A percentile compares a stretch with the other conserved stretches of the same genome.
phyloP scores from a whole-genome alignment of 2,888 invertebrate species.

The Sussaba pulchella region DNA sequence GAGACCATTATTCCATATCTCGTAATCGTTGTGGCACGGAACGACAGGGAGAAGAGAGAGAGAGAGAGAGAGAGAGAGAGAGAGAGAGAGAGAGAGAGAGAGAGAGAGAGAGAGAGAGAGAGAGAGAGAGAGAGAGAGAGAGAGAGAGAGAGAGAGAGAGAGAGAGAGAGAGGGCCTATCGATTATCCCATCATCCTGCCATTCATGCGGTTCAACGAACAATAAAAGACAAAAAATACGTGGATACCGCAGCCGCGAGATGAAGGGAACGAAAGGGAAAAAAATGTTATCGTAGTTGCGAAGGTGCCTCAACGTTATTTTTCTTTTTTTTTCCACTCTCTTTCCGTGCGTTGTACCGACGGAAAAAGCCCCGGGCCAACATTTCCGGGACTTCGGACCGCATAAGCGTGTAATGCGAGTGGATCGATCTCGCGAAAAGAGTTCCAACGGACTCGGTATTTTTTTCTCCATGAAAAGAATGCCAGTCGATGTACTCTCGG shows the following conservation, averaged over 20 bases:
- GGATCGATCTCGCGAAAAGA: not conserved
- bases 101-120: not conserved
- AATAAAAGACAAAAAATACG: constrained; percentile 41
- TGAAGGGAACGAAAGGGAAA: not conserved
- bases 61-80: not conserved
- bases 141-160: no score
- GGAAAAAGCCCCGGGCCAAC: not conserved
- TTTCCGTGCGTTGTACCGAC: not conserved
- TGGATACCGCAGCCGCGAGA: not conserved
- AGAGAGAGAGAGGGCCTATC: constrained; percentile 20
- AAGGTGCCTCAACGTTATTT: constrained; percentile 15
- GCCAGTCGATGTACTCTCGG: not conserved
- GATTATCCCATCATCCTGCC: constrained; percentile 51
- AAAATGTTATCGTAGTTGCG: constrained; percentile 44
- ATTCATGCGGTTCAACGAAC: constrained; percentile 51
- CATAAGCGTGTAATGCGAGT: no score
- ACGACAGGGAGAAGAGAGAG: not conserved
- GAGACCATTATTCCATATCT: constrained; percentile 57
- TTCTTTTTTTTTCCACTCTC: not conserved
- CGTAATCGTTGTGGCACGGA: constrained; percentile 45
- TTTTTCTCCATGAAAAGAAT: constrained; percentile 21
- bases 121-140: no score
- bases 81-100: constrained; percentile 3
- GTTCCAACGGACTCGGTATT: no score
- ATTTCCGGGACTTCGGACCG: not conserved